Percentiles rank a stretch among this genome's conserved stretches.
These are phyloP conservation scores for Tuberolachnus salignus DNA, from an alignment of 2,888 invertebrate species.

Conservation along the genomic window DNA sequence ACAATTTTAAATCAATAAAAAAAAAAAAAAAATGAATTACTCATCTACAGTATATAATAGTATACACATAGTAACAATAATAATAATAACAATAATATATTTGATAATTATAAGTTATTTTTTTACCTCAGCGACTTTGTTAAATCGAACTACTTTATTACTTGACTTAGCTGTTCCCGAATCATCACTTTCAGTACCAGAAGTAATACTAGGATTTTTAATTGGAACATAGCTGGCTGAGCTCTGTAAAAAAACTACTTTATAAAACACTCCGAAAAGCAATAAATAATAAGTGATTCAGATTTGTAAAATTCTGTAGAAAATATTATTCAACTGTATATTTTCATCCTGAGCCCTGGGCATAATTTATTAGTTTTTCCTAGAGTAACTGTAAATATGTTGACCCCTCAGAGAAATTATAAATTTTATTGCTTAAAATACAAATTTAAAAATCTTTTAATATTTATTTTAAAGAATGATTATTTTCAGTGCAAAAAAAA, in stretches of 20 bases:
- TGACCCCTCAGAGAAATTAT: too few relatives aligned
- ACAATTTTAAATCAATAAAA: too few relatives aligned
- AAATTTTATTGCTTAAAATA: not conserved
- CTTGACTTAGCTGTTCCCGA: conserved; percentile 67
- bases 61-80: not conserved
- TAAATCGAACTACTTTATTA: conserved; percentile 82
- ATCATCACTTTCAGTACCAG: conserved; percentile 84
- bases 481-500: not conserved
- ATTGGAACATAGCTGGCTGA: conserved; percentile 92
- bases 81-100: not conserved
- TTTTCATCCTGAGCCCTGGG: not conserved
- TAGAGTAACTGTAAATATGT: too few relatives aligned
- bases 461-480: not conserved
- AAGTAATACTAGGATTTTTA: conserved; percentile 72
- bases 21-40: too few relatives aligned
- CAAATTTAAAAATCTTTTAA: not conserved
- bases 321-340: not conserved
- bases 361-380: not conserved
- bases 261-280: not conserved
- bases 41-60: not conserved
- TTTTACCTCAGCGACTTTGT: conserved; percentile 78
- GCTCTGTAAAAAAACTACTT: conserved; percentile 67
- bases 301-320: not conserved
- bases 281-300: not conserved
- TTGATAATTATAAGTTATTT: not conserved